Evolutionary conservation across 2,797 vertebrate genomes (phyloP), one percentile per base, ranked within the genome.

Genomic region (Tokudaia muenninki): DNA sequence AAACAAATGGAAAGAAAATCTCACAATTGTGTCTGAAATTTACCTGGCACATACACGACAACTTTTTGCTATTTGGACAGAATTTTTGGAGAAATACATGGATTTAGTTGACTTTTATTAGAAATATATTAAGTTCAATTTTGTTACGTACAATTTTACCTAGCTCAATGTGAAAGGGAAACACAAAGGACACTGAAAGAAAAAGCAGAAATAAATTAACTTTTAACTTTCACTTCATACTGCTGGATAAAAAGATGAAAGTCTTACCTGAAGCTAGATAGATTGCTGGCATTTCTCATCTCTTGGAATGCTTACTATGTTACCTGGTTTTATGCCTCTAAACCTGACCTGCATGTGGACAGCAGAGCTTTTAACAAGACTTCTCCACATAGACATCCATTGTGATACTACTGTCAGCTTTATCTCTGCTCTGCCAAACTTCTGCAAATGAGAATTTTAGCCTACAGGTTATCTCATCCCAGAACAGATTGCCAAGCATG

Each of bases 381-480:
- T 22, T 91, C 41, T 81, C 29, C 29, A 26, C 81, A 55, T 31
- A 31, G n/a, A 4, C 70, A 67, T 80, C 59, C 67, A 55, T 80
- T 74, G 41, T 63, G 55, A 4, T 86, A 21, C n/a, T 52, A 65
- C 61, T 82, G 31, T 78, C 75, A 92, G n/a, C 83, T 91, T 97
- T 92, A 82, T 95, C 80, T 96, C 12, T 29, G 37, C 67, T 84
- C 91, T 87, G n/a, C 44, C 50, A 65, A 70, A 6, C 50, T 90
- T 81, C 90, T 96, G 44, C 41, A 93, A 97, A 91, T 95, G 87
- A 97, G 74, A 92, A 88, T 88, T 95, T 82, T 59, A 95, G 61
- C 74, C 96, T 91, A 47, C 70, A 61, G 34, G 74, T 97, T 93
- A 93, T 96, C 96, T 80, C 59, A 79, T 95, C 34, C 26, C 55